Conservation (phyloP, 1,140 invertebrate species). For the Sogatella furcifera region DNA sequence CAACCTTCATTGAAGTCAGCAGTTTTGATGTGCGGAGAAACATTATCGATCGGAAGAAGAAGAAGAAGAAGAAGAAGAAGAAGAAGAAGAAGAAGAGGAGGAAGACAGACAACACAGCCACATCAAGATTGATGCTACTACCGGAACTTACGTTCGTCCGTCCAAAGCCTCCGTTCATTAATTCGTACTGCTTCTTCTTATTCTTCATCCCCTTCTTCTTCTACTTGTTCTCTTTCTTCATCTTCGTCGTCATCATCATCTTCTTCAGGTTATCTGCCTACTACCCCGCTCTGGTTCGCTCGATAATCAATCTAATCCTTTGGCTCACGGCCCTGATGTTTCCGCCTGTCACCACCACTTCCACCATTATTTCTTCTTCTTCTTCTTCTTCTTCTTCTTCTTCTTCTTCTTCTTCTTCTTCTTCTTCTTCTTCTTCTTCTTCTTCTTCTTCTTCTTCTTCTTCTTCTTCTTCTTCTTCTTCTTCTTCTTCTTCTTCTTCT, state of each 20-base stretch:
- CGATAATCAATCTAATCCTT: background rate
- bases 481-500: constrained; percentile 1
- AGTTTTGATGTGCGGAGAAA: too few relatives aligned
- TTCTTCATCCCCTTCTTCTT: too few relatives aligned
- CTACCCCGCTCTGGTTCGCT: too few relatives aligned
- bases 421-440: constrained; percentile 7
- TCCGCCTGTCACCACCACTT: background rate
- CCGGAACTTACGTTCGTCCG: too few relatives aligned
- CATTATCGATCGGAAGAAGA: too few relatives aligned
- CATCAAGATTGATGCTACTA: background rate
- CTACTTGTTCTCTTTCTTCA: too few relatives aligned
- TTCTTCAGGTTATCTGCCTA: too few relatives aligned
- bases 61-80: background rate
- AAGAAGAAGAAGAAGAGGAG: constrained; percentile 1
- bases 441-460: background rate
- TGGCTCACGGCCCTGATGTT: background rate
- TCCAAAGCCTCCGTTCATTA: too few relatives aligned
- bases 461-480: constrained; percentile 8
- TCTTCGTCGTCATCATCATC: too few relatives aligned
- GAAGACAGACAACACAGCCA: background rate
- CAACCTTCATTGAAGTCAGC: too few relatives aligned
- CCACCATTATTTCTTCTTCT: background rate
- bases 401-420: background rate
- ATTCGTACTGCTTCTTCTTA: too few relatives aligned
- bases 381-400: background rate